Conservation (phyloP, 2,113 vertebrate genomes). For the Turdus rufiventris region DNA sequence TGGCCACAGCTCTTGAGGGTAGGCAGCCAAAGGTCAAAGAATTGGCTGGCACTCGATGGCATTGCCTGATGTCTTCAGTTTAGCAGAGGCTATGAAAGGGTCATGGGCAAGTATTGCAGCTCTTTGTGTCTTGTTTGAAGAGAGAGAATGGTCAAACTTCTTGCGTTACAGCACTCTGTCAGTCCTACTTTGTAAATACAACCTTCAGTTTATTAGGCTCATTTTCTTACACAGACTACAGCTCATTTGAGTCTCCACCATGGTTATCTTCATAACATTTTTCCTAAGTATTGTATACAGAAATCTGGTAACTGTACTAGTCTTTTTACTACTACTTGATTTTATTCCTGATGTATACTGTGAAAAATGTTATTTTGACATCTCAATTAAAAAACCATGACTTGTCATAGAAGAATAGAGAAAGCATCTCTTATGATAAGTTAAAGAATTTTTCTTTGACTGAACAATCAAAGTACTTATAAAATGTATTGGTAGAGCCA, state of each 20-base stretch:
- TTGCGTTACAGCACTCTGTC: neutral
- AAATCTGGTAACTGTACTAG: neutral
- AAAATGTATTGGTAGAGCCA: neutral
- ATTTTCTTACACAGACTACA: neutral
- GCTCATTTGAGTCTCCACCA: neutral
- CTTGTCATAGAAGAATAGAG: neutral
- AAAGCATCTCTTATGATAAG: neutral
- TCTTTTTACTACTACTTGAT: neutral
- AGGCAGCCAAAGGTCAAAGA: neutral
- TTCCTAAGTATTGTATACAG: neutral
- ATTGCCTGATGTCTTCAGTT: neutral
- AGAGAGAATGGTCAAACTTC: neutral
- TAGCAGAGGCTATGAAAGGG: neutral
- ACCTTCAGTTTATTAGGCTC: neutral
- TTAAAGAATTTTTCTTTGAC: neutral
- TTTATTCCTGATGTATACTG: neutral
- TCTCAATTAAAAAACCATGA: accelerated
- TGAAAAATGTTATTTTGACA: neutral
- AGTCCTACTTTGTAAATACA: neutral
- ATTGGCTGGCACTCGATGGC: neutral
- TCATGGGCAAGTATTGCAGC: neutral
- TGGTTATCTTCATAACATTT: neutral
- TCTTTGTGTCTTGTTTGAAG: neutral
- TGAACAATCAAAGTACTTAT: neutral
- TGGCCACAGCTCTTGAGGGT: accelerated